Evolutionary conservation across 1,140 invertebrate species (phyloP).

Genomic region (Artemia franciscana): DNA sequence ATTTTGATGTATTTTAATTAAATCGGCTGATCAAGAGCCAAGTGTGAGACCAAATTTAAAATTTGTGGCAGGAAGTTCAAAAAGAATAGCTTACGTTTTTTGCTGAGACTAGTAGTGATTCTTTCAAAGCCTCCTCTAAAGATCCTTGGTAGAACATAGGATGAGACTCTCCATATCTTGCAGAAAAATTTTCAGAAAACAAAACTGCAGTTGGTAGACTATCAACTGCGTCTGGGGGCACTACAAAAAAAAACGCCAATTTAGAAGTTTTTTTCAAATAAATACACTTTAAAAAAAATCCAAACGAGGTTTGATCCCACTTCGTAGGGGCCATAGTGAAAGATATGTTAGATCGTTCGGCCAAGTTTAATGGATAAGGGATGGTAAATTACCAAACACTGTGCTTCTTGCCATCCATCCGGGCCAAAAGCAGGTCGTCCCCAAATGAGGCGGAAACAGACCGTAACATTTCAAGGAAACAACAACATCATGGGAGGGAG

Average conservation of each 20-base stretch:
- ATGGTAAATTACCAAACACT: no score
- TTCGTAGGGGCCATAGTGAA: background rate
- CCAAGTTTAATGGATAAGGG: no score
- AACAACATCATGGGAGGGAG: no score
- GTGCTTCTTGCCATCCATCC: no score
- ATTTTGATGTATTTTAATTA: no score
- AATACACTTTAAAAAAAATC: slow-evolving; percentile 1
- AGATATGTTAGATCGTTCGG: no score
- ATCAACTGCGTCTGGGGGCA: slow-evolving; percentile 61
- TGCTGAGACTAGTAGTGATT: slow-evolving; percentile 59
- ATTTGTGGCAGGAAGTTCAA: no score
- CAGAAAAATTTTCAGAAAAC: slow-evolving; percentile 59
- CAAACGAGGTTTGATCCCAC: background rate
- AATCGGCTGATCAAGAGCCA: no score
- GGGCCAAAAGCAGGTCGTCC: no score
- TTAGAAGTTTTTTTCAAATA: slow-evolving; percentile 1
- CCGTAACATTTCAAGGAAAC: no score
- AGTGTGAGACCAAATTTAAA: no score
- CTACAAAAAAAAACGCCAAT: slow-evolving; percentile 30
- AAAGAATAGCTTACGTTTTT: slow-evolving; percentile 46
- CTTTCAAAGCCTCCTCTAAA: slow-evolving; percentile 63
- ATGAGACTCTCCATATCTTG: slow-evolving; percentile 52
- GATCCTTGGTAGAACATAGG: slow-evolving; percentile 75
- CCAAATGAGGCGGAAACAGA: no score
- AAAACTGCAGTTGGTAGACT: slow-evolving; percentile 61